A percentile compares a stretch with the other conserved stretches of the same genome.
Conservation (phyloP, 1,140 invertebrate species). For the Bombus confusus region DNA sequence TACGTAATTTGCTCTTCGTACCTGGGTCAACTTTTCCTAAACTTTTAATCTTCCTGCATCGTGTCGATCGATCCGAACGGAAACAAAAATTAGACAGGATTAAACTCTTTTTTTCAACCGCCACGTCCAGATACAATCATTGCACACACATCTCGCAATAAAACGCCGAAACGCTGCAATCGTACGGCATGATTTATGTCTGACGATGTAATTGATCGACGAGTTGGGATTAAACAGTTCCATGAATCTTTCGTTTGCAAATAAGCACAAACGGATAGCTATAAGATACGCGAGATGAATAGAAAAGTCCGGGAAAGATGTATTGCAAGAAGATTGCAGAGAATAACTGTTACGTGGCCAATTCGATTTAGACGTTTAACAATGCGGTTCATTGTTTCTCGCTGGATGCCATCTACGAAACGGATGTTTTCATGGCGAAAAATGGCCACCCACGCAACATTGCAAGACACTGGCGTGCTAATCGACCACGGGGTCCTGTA, state of each 20-base stretch:
- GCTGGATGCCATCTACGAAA: slow-evolving; percentile 9
- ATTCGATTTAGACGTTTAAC: slow-evolving; percentile 32
- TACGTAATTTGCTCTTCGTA: no score
- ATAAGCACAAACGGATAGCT: not conserved
- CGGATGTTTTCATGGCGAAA: slow-evolving; percentile 12
- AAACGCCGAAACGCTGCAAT: not conserved
- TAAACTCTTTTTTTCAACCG: no score
- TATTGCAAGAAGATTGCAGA: not conserved
- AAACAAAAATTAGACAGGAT: no score
- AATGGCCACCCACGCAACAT: slow-evolving; percentile 39
- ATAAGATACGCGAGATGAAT: no score
- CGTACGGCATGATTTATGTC: not conserved
- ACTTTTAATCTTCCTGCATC: no score
- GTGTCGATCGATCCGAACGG: no score
- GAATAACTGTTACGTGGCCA: not conserved
- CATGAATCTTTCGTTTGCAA: slow-evolving; percentile 7
- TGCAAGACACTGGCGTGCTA: slow-evolving; percentile 43
- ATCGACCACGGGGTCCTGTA: slow-evolving; percentile 30
- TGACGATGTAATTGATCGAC: not conserved
- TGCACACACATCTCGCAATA: not conserved
- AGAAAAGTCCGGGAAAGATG: not conserved
- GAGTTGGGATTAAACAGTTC: slow-evolving; percentile 4
- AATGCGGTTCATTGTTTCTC: slow-evolving; percentile 2
- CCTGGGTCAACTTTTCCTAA: rapidly evolving
- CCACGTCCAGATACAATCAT: no score